Conservation (phyloP, 2,113 vertebrate genomes). For the Engystomops pustulosus region DNA sequence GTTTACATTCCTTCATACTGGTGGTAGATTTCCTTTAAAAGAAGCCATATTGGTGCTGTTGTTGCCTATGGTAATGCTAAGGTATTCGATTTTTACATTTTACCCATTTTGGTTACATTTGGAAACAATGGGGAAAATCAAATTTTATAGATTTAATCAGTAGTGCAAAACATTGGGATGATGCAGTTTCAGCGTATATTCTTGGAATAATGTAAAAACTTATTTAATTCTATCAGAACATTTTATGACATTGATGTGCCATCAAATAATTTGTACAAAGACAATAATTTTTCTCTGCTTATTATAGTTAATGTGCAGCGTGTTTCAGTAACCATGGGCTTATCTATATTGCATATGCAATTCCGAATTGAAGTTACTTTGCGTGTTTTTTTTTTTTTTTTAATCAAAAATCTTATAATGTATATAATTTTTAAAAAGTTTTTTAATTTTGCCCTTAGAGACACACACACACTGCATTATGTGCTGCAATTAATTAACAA, state of each 20-base stretch:
- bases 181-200: not conserved
- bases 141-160: not conserved
- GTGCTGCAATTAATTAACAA: too few species aligned
- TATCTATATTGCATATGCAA: not conserved
- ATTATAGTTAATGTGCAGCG: not conserved
- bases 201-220: not conserved
- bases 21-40: conserved; percentile 7
- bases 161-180: not conserved
- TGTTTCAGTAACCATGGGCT: not conserved
- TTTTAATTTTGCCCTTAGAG: too few species aligned
- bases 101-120: not conserved
- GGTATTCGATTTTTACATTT: too few species aligned
- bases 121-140: not conserved
- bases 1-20: too few species aligned
- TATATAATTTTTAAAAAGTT: too few species aligned
- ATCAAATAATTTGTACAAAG: not conserved
- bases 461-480: too few species aligned
- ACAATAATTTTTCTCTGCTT: not conserved
- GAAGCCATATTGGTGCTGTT: conserved; percentile 63
- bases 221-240: not conserved
- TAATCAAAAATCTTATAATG: too few species aligned
- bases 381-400: not conserved
- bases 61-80: conserved; percentile 43
- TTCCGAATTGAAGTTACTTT: not conserved
- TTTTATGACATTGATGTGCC: not conserved